Evolutionary conservation across 1,140 invertebrate genomes (phyloP), one percentile per base, ranked within the genome.

Genomic region (Lethrus apterus): DNA sequence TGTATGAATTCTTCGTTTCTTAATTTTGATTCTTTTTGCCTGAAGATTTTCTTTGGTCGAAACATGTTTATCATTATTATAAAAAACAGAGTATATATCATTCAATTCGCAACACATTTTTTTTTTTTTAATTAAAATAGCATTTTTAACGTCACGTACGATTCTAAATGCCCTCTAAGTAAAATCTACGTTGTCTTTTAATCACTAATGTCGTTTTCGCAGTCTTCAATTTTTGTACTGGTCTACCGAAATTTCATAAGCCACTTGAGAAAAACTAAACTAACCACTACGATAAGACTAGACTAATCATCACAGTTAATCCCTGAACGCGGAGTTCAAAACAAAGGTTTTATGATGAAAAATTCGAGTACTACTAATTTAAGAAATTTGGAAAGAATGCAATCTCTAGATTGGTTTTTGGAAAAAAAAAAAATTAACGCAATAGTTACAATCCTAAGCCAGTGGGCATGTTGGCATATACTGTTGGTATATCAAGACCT

Each of bases 401-500:
- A 5, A 26, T 26, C n/a, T 26, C 5, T 26, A 26, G 5, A 7
- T n/a, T 26, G 5, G n/a, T 26, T 26, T 26, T 26, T 26, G n/a
- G 23, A 26, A 7, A 26, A n/a, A 26, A 7, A 26, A 26, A 26
- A 26, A 26, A 26, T 26, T 7, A 5, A 26, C 23, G 5, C 23
- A 26, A 26, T 7, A 7, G 23, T 60, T 58, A 63, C 11, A 88
- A 79, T 13, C 80, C 80, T 51, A 79, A 71, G 20, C 63, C 57
- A 15, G 62, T 56, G 10, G 72, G 48, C 15, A 62, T 57, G 32
- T 77, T 72, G 23, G 78, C 72, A 62, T 82, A 83, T 3, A 81
- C 67, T 10, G 78, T 70, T 3, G 57, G 41, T 59, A 82, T 68
- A 52, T 82, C 80, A 15, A 84, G 67, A 23, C 78, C 73, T 52